phyloP scores from a whole-genome alignment of 2,888 invertebrate genomes.

The Urechis unicinctus region DNA sequence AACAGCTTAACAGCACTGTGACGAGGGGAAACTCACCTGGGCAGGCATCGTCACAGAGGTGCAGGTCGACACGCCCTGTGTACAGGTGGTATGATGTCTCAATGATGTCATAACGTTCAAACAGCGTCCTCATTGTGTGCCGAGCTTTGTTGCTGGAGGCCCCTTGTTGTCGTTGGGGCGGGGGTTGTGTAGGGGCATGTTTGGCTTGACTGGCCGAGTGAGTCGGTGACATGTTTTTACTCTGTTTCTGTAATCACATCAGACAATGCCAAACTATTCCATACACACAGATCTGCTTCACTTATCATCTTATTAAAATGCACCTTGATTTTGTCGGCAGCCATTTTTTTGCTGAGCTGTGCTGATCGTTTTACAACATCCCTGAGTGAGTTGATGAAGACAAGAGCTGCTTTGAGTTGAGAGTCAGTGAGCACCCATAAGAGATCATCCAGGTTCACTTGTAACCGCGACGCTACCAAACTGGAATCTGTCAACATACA shows the following conservation, averaged over 20 bases:
- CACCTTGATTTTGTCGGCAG: constrained; percentile 45
- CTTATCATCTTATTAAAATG: background rate
- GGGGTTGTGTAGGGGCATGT: constrained; percentile 10
- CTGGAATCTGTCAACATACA: constrained; percentile 95
- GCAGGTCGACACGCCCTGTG: constrained; percentile 81
- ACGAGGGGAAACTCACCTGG: constrained; percentile 32
- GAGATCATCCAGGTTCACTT: constrained; percentile 87
- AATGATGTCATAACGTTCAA: constrained; percentile 82
- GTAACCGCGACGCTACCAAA: constrained; percentile 82
- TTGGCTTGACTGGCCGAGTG: background rate
- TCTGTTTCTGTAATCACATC: constrained; percentile 30
- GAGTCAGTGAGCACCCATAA: constrained; percentile 96
- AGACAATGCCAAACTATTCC: background rate
- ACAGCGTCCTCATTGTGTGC: constrained; percentile 57
- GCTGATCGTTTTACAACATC: constrained; percentile 43
- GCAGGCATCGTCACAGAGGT: constrained; percentile 80
- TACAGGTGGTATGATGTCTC: constrained; percentile 95
- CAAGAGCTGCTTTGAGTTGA: constrained; percentile 82
- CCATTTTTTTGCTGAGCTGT: constrained; percentile 40
- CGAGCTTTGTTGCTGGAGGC: constrained; percentile 14
- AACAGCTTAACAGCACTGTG: too few species aligned
- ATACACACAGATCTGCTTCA: background rate
- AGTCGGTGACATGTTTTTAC: constrained; percentile 10
- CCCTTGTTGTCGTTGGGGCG: constrained; percentile 5
- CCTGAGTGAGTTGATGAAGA: constrained; percentile 44